A percentile compares a stretch with the other conserved stretches of the same genome.
Evolutionary conservation across 1,140 invertebrate genomes (phyloP).

Genomic region (Ceratoteleas bidentatus): DNA sequence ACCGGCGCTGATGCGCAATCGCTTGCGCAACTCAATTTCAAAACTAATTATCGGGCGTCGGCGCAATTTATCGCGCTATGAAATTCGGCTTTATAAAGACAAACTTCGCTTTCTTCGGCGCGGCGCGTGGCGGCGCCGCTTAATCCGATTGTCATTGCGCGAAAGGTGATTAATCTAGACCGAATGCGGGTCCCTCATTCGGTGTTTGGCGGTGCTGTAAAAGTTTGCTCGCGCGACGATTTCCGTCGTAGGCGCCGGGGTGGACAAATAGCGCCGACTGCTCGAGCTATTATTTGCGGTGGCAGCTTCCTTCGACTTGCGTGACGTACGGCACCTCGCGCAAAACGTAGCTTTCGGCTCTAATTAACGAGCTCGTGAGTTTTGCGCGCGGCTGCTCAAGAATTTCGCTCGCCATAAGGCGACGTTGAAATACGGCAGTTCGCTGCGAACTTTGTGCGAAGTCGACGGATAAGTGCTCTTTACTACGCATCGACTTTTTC

Average conservation of each 20-base stretch:
- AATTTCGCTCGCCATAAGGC: slow-evolving; percentile 56
- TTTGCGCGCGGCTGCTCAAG: slow-evolving; percentile 59
- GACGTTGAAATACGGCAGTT: slow-evolving; percentile 64
- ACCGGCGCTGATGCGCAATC: neutral
- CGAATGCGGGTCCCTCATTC: slow-evolving; percentile 56
- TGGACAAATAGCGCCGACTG: slow-evolving; percentile 55
- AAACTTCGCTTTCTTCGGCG: slow-evolving; percentile 20
- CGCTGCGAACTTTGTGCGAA: slow-evolving; percentile 40
- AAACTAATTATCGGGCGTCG: slow-evolving; percentile 12
- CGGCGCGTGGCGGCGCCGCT: slow-evolving; percentile 3
- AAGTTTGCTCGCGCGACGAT: slow-evolving; percentile 43
- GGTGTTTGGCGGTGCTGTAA: slow-evolving; percentile 45
- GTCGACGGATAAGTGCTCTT: slow-evolving; percentile 55
- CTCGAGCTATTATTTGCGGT: slow-evolving; percentile 62
- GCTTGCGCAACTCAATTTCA: slow-evolving; percentile 3
- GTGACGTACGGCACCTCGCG: slow-evolving; percentile 55
- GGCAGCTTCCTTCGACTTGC: slow-evolving; percentile 61
- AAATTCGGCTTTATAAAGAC: slow-evolving; percentile 22
- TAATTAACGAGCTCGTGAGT: slow-evolving; percentile 67
- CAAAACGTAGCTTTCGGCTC: slow-evolving; percentile 60
- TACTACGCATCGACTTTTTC: slow-evolving; percentile 48
- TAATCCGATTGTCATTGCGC: slow-evolving; percentile 37
- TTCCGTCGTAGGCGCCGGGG: slow-evolving; percentile 26
- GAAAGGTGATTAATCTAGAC: slow-evolving; percentile 43
- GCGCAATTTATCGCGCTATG: slow-evolving; percentile 10